Evolutionary conservation across 2,888 invertebrate species (phyloP).

Genomic region (Deilephila porcellus): DNA sequence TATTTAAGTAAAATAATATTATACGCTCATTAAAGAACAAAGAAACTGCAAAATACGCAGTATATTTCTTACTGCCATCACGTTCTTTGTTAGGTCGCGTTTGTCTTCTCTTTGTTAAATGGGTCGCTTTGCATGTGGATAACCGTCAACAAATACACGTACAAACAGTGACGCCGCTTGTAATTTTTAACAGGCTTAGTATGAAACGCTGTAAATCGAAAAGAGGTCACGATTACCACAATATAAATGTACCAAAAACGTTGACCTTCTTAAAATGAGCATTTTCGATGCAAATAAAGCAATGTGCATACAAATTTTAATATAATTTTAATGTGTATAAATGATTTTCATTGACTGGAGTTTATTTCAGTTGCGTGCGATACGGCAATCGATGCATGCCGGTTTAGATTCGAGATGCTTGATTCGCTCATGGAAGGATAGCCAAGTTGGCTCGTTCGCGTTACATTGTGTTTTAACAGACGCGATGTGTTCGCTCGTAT

Average conservation of each 20-base stretch:
- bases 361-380: slow-evolving; percentile 61
- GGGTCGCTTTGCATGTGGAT: slow-evolving; percentile 4
- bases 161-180: not conserved
- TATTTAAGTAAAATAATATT: not conserved
- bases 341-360: slow-evolving; percentile 61
- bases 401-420: slow-evolving; percentile 8
- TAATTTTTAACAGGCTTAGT: not conserved
- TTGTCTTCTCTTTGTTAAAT: slow-evolving; percentile 16
- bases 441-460: slow-evolving; percentile 12
- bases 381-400: slow-evolving; percentile 44
- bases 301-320: slow-evolving; percentile 1
- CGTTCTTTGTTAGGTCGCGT: slow-evolving; percentile 4
- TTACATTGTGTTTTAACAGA: slow-evolving; percentile 3
- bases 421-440: slow-evolving; percentile 12
- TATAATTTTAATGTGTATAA: slow-evolving; percentile 48
- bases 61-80: slow-evolving; percentile 8
- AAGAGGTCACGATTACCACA: slow-evolving; percentile 10
- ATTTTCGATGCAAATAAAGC: not conserved
- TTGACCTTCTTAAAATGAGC: not conserved
- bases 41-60: slow-evolving; percentile 9
- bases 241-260: slow-evolving; percentile 7
- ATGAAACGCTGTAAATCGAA: not conserved
- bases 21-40: slow-evolving; percentile 12
- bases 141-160: not conserved
- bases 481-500: not conserved